Conservation (phyloP, 2,797 vertebrate species). For the Lacerta bilineata region DNA sequence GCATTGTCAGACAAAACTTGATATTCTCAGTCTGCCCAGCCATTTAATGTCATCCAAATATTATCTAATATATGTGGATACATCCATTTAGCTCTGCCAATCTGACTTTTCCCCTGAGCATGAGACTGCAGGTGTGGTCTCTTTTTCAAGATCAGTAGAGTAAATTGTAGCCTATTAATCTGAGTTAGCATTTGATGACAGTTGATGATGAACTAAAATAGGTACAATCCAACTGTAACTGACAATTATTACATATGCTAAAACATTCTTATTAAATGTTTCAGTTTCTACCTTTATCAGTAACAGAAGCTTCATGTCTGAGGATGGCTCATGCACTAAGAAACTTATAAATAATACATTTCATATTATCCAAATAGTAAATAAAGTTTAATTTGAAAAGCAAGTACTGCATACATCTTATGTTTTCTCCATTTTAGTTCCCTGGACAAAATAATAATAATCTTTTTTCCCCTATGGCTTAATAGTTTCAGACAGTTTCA, state of each 20-base stretch:
- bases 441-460: not conserved
- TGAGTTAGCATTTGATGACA: not conserved
- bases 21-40: not conserved
- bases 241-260: not conserved
- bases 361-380: not conserved
- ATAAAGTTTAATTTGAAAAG: not conserved
- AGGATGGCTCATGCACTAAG: not conserved
- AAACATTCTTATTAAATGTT: not conserved
- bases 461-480: too few relatives aligned
- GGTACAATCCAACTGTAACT: not conserved
- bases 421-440: not conserved
- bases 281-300: not conserved
- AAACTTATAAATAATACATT: not conserved
- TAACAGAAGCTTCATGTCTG: not conserved
- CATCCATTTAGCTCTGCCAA: not conserved
- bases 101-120: not conserved
- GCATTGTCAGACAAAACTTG: not conserved
- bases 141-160: not conserved
- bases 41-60: not conserved
- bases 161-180: not conserved
- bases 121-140: not conserved
- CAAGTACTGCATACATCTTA: not conserved
- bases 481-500: not conserved
- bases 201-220: not conserved
- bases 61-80: not conserved